These are phyloP conservation scores for Paracanthobrama guichenoti DNA, from an alignment of 2,113 vertebrate genomes.

Conservation along the genomic window DNA sequence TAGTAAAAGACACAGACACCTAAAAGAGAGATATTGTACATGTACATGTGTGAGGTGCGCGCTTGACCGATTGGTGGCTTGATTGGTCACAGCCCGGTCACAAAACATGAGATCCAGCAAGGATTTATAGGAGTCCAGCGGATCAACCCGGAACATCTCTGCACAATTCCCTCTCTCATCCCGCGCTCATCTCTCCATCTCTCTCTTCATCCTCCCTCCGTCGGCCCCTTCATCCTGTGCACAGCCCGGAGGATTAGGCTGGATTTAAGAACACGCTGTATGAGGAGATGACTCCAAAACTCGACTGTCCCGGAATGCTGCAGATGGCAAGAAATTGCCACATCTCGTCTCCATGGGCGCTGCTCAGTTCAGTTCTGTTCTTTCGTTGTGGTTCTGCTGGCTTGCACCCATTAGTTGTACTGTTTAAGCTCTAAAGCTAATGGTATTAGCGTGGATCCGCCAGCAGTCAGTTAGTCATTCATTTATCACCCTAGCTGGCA, in stretches of 20 bases:
- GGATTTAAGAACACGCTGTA: slow-evolving; percentile 45
- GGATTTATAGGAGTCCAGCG: slow-evolving; percentile 46
- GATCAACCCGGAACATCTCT: slow-evolving; percentile 42
- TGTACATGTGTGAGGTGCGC: not conserved
- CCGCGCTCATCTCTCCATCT: slow-evolving; percentile 43
- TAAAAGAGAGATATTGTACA: not conserved
- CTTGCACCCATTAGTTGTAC: not conserved
- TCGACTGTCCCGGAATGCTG: not conserved
- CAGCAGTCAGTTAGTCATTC: slow-evolving; percentile 11
- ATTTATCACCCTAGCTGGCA: not conserved
- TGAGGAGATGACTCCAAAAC: not conserved
- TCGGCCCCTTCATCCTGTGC: slow-evolving; percentile 33
- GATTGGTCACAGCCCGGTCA: slow-evolving; percentile 5
- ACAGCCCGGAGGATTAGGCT: slow-evolving; percentile 49
- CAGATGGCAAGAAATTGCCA: slow-evolving; percentile 4
- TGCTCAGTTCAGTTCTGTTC: slow-evolving; percentile 6
- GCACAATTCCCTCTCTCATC: slow-evolving; percentile 40
- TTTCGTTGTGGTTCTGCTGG: slow-evolving; percentile 7
- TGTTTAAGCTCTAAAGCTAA: slow-evolving; percentile 31
- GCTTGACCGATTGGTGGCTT: not conserved
- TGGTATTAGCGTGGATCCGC: slow-evolving; percentile 10
- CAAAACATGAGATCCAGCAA: slow-evolving; percentile 31
- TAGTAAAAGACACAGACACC: slow-evolving; percentile 30
- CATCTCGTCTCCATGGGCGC: not conserved
- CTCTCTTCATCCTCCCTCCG: slow-evolving; percentile 34